These are phyloP conservation scores for Rhamnusium bicolor DNA, from an alignment of 2,888 invertebrate genomes.

Conservation along the genomic window DNA sequence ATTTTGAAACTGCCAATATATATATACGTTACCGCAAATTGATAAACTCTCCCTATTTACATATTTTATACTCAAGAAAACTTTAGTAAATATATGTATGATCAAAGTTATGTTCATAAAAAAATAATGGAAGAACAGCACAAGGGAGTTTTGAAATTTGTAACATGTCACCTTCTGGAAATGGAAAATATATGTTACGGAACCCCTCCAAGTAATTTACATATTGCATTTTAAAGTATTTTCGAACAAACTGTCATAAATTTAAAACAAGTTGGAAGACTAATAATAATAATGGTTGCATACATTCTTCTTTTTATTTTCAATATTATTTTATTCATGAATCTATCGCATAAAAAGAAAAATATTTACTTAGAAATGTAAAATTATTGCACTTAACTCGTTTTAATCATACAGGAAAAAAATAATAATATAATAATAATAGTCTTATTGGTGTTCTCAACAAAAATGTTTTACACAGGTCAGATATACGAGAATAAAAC, in stretches of 20 bases:
- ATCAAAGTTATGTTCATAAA: not conserved
- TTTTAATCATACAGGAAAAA: too few species aligned
- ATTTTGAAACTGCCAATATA: not conserved
- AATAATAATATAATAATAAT: too few species aligned
- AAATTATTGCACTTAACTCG: too few species aligned
- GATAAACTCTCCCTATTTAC: not conserved
- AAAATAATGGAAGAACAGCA: not conserved
- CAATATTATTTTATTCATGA: too few species aligned
- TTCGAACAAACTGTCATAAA: not conserved
- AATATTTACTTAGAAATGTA: too few species aligned
- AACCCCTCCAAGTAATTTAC: not conserved
- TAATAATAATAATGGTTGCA: too few species aligned
- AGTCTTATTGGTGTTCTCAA: too few species aligned
- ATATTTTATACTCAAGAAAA: not conserved
- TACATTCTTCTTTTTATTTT: too few species aligned
- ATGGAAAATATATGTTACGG: not conserved
- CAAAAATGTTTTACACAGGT: too few species aligned
- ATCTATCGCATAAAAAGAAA: too few species aligned
- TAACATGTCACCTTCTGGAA: constrained; percentile 7
- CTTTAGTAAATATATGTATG: not conserved
- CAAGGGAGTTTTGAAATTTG: not conserved
- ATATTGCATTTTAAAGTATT: not conserved
- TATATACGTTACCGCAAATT: not conserved
- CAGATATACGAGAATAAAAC: too few species aligned
- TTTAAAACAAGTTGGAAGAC: not conserved